A percentile compares a stretch with the other conserved stretches of the same genome.
These are phyloP conservation scores for Myotis planiceps DNA, from an alignment of 2,797 vertebrate species.

Conservation along the genomic window DNA sequence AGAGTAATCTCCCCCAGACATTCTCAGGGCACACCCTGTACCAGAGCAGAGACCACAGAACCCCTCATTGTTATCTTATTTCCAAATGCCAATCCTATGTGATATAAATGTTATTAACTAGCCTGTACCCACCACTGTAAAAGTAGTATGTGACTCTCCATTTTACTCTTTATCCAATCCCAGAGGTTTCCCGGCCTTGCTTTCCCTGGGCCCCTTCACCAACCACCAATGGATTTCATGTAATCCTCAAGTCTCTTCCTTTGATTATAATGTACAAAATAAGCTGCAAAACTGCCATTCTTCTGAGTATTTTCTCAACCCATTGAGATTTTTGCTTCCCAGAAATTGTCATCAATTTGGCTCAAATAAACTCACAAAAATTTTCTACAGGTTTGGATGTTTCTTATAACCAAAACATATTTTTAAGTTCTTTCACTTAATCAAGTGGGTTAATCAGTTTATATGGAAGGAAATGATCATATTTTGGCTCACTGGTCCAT, in stretches of 20 bases:
- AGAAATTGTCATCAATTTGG: not conserved
- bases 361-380: not conserved
- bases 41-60: not conserved
- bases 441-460: not conserved
- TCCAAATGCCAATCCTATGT: not conserved
- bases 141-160: not conserved
- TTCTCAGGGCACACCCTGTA: not conserved
- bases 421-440: constrained; percentile 1
- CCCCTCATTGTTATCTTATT: not conserved
- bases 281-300: not conserved
- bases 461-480: not conserved
- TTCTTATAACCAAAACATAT: not conserved
- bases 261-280: not conserved
- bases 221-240: not conserved
- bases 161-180: not conserved
- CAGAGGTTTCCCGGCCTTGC: not conserved
- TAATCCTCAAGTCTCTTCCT: not conserved
- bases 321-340: not conserved
- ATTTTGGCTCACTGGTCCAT: not conserved
- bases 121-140: not conserved
- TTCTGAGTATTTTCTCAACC: not conserved
- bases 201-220: not conserved
- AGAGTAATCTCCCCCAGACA: not conserved
- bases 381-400: not conserved
- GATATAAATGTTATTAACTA: not conserved